Evolutionary conservation across 2,113 vertebrate genomes (phyloP), one percentile per base, ranked within the genome.

Genomic region (Oncorhynchus gorbuscha): DNA sequence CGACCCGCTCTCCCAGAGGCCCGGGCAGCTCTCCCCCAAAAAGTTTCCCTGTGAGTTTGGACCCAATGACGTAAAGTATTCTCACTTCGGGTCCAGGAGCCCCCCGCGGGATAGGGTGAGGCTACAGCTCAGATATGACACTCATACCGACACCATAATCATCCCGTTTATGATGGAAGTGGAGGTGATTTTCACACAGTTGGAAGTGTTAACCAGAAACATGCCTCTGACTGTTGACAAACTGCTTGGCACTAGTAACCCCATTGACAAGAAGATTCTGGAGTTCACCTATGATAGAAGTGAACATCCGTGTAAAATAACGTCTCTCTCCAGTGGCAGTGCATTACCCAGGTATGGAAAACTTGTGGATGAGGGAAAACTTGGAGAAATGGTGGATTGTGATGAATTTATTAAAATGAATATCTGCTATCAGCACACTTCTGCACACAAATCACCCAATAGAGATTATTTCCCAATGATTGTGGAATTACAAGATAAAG

Each of bases 1-100:
- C 32, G 97, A 97, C 75, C 97, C 95, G 3, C 91, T 97, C 79
- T 93, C 95, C 28, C 96, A 96, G 92, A 93, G 94, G 82, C 97
- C 96, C 0, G 97, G 97, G 7, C 94, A 93, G 39, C 92, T 99
- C 35, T 89, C 89, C 11, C 97, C 97, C 55, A 90, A 94, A 90
- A 96, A 97, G 88, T 98, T 99, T 87, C 90, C 95, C 0, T 99
- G 97, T 74, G 95, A 97, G 84, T 99, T 97, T 65, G 97, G 96
- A 68, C 90, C 94, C 0, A 89, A 93, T 3, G 96, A 98, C 61
- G 95, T 98, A 87, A 94, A 85, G 13, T 99, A 99, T 85, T 93
- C 93, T 1, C 97, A 98, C 92, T 93, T 96, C 87, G 97, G 97
- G 16, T 95, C 96, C 13, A 93, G 95, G 81, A 98, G 95, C 88